Base-by-base conservation (phyloP, 2,113 vertebrate species). In the Chaetorhynchus papuensis region DNA sequence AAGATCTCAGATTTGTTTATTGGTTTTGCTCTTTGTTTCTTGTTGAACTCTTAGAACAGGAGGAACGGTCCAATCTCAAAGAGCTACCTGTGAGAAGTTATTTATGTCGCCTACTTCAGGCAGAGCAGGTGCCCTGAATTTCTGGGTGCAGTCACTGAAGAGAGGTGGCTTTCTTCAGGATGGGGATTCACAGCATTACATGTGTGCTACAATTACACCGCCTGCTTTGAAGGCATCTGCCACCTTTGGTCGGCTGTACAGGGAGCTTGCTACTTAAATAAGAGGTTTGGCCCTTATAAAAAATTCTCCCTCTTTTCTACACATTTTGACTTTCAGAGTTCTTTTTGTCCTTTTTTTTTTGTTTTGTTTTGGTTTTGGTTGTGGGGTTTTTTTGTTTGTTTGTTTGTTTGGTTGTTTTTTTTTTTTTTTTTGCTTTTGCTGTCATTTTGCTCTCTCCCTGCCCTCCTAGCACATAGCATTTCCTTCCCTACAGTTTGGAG, bases 231-330 rank as follows among this genome's bases (percentile, higher is more conserved):
- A 54, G 35, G 26, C 16, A 33, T 60, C 49, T 79, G 16, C 7
- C 1, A 1, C 21, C 42, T 65, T 54, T 59, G 30, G 2, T 33
- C 1, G 1, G 3, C 23, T 66, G 13, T 27, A 8, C 3, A 49
- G 12, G 19, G 33, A 63, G 13, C 12, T 69, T 44, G 20, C 15
- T 53, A 11, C 15, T 78, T n/a, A 54, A 15, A 30, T 22, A 57
- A 83, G 10, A n/a, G 5, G 10, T 79, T 71, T 44, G 42, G 17
- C 22, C 31, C 4, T 65, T 56, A 31, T 41, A 44, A 80, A 44
- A 80, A 85, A 83, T 52, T 42, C 5, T 37, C 15, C 17, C 22
- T 61, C 28, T 83, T 57, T 83, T 63, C 14, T 13, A 7, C 15
- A n/a, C 0, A 0, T 87, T 89, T 45, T 0, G 0, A 33, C 15